Evolutionary conservation across 2,113 vertebrate genomes (phyloP).

Genomic region (Sinosuthora webbiana): DNA sequence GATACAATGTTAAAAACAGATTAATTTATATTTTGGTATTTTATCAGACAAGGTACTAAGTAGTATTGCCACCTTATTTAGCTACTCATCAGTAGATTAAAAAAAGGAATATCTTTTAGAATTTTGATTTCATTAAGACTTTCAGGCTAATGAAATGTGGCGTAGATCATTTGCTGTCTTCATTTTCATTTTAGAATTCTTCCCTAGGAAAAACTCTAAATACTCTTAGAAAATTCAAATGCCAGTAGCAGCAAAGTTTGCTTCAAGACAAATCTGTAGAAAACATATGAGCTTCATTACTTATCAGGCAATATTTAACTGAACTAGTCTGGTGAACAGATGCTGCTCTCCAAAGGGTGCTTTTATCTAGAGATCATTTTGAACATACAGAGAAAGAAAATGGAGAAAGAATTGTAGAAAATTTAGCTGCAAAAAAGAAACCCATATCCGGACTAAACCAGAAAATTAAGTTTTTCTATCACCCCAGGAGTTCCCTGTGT

Average conservation of each 20-base stretch:
- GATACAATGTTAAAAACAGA: fast-evolving
- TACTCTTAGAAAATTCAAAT: background rate
- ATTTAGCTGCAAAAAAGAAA: background rate
- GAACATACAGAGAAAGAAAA: background rate
- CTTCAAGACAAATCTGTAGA: background rate
- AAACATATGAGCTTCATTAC: conserved; percentile 5
- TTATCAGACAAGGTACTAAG: background rate
- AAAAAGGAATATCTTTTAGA: background rate
- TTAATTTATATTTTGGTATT: background rate
- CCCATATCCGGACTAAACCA: background rate
- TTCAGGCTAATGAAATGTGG: background rate
- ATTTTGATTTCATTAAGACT: background rate
- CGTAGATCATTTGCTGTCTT: background rate
- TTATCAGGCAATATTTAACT: conserved; percentile 32
- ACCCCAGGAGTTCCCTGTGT: background rate
- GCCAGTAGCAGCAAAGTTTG: background rate
- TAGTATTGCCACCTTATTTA: background rate
- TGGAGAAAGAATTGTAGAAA: background rate
- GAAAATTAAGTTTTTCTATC: background rate
- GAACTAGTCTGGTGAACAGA: conserved; percentile 9
- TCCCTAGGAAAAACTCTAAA: background rate
- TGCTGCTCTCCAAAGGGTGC: conserved; percentile 22
- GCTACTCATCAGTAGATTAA: background rate
- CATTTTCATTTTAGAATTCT: background rate
- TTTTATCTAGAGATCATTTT: background rate